Evolutionary conservation across 1,140 invertebrate genomes (phyloP).

Genomic region (Scaptomyza pallida): DNA sequence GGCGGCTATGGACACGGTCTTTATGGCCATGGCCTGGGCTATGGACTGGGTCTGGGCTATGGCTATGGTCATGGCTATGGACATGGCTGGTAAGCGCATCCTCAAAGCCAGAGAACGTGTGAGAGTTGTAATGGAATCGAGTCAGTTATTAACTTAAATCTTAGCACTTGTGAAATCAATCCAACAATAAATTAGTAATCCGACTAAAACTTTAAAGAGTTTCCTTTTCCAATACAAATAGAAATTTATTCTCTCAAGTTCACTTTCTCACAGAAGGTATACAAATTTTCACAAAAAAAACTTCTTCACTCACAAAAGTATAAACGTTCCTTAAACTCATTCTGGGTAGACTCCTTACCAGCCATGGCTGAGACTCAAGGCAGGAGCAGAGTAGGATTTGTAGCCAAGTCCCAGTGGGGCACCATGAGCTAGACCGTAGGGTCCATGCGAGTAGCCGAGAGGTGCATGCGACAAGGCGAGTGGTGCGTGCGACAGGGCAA

Average conservation of each 20-base stretch:
- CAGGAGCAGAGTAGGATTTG: constrained; percentile 44
- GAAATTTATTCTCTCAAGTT: constrained; percentile 34
- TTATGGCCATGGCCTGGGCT: constrained; percentile 60
- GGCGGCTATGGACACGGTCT: constrained; percentile 69
- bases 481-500: constrained; percentile 36
- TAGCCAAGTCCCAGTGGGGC: constrained; percentile 58
- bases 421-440: constrained; percentile 7
- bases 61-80: constrained; percentile 63
- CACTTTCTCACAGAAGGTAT: constrained; percentile 22
- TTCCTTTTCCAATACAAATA: constrained; percentile 34
- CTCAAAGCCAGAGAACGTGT: constrained; percentile 31
- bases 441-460: constrained; percentile 39
- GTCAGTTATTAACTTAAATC: constrained; percentile 27
- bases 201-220: not conserved
- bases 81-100: constrained; percentile 43
- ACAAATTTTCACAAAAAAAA: constrained; percentile 9
- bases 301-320: constrained; percentile 13
- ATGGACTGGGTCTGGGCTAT: constrained; percentile 70
- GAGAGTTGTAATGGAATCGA: constrained; percentile 46
- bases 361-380: constrained; percentile 61
- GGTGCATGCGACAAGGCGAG: not conserved
- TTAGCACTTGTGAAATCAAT: constrained; percentile 29
- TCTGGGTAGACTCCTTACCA: constrained; percentile 52
- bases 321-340: too few species aligned
- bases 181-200: constrained; percentile 1